phyloP scores from a whole-genome alignment of 1,140 invertebrate species.

The Ips typographus region DNA sequence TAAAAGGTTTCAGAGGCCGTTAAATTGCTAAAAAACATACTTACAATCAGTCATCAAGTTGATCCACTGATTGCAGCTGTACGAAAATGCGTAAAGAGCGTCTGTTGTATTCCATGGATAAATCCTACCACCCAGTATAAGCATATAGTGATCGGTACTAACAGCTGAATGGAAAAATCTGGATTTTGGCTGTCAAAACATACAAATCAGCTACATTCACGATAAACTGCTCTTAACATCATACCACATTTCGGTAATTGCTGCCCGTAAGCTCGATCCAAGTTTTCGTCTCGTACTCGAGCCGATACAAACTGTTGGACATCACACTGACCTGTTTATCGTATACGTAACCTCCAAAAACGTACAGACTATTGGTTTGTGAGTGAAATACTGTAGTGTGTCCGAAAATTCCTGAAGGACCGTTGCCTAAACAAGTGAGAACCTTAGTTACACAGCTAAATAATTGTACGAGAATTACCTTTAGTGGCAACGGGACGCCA shows the following conservation, averaged over 20 bases:
- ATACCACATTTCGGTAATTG: slow-evolving; percentile 42
- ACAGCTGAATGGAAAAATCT: slow-evolving; percentile 89
- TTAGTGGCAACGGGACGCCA: slow-evolving; percentile 60
- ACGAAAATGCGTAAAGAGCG: slow-evolving; percentile 82
- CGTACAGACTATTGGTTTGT: slow-evolving; percentile 79
- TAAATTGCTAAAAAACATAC: background rate
- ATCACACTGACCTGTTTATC: slow-evolving; percentile 55
- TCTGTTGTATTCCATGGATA: slow-evolving; percentile 71
- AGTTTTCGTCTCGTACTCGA: slow-evolving; percentile 71
- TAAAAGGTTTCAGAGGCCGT: no score
- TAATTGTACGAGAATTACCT: slow-evolving; percentile 54
- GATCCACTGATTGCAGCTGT: slow-evolving; percentile 89
- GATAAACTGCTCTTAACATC: slow-evolving; percentile 1
- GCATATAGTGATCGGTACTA: slow-evolving; percentile 85
- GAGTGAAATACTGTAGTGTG: slow-evolving; percentile 87
- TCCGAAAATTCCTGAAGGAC: slow-evolving; percentile 82
- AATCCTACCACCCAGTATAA: slow-evolving; percentile 82
- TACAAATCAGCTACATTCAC: background rate
- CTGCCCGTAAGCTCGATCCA: slow-evolving; percentile 69
- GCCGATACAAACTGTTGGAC: slow-evolving; percentile 74
- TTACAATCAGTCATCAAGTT: slow-evolving; percentile 62
- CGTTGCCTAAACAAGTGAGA: slow-evolving; percentile 50
- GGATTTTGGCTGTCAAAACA: slow-evolving; percentile 62
- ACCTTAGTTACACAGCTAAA: background rate
- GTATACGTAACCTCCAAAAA: slow-evolving; percentile 84